Percentiles rank a stretch among this genome's conserved stretches.
These are phyloP conservation scores for Argyrosomus regius DNA, from an alignment of 2,797 vertebrate species.

Conservation along the genomic window DNA sequence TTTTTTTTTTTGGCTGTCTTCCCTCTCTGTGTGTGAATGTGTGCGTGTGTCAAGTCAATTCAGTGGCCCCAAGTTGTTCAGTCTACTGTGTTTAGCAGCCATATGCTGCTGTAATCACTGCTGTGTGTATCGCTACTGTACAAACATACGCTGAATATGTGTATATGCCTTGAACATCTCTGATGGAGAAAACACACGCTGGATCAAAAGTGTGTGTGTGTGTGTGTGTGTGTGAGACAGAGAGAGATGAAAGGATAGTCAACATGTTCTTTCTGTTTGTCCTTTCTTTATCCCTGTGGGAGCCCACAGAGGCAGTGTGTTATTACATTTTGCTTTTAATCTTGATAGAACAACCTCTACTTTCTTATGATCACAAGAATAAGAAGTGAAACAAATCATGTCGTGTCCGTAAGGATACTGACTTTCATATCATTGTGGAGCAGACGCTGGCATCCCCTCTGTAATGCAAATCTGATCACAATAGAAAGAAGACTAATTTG, in stretches of 20 bases:
- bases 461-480: not conserved
- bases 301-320: not conserved
- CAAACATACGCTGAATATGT: conserved; percentile 40
- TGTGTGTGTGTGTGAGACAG: conserved; percentile 11
- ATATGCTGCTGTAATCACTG: conserved; percentile 71
- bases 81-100: conserved; percentile 49
- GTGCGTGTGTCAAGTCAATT: conserved; percentile 29
- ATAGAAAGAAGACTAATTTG: not conserved
- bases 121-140: conserved; percentile 54
- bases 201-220: conserved; percentile 59
- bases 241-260: conserved; percentile 25
- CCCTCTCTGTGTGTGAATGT: not conserved
- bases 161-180: conserved; percentile 30
- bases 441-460: not conserved
- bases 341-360: not conserved
- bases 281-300: not conserved
- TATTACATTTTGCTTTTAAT: conserved; percentile 1
- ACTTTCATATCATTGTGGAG: not conserved
- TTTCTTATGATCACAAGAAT: not conserved
- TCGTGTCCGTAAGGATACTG: not conserved
- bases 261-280: conserved; percentile 21
- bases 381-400: not conserved
- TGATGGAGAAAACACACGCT: conserved; percentile 66
- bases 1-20: not conserved
- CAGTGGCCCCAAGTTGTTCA: conserved; percentile 45